Conservation (phyloP, 2,888 invertebrate species). For the Lithophane ornitopus region DNA sequence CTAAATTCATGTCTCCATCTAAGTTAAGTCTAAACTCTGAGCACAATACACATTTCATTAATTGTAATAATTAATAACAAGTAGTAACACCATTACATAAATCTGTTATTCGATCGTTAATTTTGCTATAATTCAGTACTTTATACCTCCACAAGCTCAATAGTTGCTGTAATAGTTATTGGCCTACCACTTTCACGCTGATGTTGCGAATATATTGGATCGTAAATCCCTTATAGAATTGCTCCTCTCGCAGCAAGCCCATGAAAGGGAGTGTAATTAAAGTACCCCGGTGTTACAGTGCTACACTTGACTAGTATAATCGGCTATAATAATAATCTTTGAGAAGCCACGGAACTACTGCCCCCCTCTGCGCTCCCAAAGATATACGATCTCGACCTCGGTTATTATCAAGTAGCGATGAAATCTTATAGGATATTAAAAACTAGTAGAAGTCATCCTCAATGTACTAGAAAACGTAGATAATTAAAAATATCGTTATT, state of each 20-base stretch:
- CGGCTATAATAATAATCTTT: constrained; percentile 59
- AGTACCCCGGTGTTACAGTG: constrained; percentile 57
- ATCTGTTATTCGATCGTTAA: constrained; percentile 52
- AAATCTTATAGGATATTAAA: constrained; percentile 47
- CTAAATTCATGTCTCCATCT: background rate
- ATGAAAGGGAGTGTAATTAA: constrained; percentile 65
- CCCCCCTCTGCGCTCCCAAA: constrained; percentile 51
- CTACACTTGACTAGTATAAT: constrained; percentile 58
- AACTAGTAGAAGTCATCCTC: constrained; percentile 27
- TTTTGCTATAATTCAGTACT: constrained; percentile 55
- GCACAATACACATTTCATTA: constrained; percentile 19
- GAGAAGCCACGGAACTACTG: constrained; percentile 36
- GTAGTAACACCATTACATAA: constrained; percentile 34
- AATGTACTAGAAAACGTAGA: constrained; percentile 25
- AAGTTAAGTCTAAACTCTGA: background rate
- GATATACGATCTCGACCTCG: constrained; percentile 41
- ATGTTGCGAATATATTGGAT: constrained; percentile 64
- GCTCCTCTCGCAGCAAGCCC: constrained; percentile 56
- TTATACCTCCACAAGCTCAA: constrained; percentile 41
- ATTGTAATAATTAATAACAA: constrained; percentile 40
- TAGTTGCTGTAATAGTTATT: constrained; percentile 61
- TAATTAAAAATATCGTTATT: constrained; percentile 54
- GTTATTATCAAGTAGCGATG: constrained; percentile 50
- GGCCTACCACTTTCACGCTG: constrained; percentile 63
- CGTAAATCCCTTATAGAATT: constrained; percentile 70